Percentiles rank a stretch among this genome's conserved stretches.
Conservation (phyloP, 1,140 invertebrate genomes). For the Harpegnathos saltator region DNA sequence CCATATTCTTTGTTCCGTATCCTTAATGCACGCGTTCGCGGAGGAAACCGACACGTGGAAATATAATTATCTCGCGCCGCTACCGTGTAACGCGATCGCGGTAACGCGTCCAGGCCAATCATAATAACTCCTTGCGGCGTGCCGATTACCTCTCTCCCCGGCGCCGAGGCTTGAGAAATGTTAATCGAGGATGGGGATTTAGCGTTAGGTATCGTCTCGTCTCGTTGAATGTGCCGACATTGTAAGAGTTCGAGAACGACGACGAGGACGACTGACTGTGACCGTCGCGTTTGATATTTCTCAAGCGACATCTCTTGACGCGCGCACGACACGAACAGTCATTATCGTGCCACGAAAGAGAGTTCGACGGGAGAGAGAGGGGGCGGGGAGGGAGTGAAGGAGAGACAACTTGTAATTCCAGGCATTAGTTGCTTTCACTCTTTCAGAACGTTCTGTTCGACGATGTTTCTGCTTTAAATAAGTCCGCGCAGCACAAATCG, state of each 20-base stretch:
- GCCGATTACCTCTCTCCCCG: conserved; percentile 21
- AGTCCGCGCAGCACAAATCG: neutral
- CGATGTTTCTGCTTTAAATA: conserved; percentile 10
- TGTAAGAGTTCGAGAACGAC: conserved; percentile 1
- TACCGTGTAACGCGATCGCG: conserved; percentile 24
- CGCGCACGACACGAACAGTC: neutral
- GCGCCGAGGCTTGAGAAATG: conserved; percentile 6
- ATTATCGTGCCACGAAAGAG: neutral
- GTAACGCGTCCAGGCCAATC: conserved; percentile 29
- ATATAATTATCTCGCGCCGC: conserved; percentile 32
- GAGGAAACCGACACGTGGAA: conserved; percentile 19
- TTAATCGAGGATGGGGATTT: conserved; percentile 28
- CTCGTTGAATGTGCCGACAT: conserved; percentile 40
- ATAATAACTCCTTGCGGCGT: conserved; percentile 10
- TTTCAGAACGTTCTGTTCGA: conserved; percentile 23
- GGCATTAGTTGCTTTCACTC: conserved; percentile 9
- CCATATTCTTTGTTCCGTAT: conserved; percentile 14
- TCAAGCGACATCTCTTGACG: conserved; percentile 35
- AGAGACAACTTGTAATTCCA: conserved; percentile 28
- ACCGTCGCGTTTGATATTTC: conserved; percentile 37
- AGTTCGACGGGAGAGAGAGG: conserved; percentile 1
- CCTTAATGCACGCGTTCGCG: neutral
- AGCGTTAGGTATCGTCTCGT: conserved; percentile 28
- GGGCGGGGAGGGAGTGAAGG: neutral
- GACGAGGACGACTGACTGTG: neutral